Base-by-base conservation (phyloP, 2,113 vertebrate genomes). In the Myodes glareolus region DNA sequence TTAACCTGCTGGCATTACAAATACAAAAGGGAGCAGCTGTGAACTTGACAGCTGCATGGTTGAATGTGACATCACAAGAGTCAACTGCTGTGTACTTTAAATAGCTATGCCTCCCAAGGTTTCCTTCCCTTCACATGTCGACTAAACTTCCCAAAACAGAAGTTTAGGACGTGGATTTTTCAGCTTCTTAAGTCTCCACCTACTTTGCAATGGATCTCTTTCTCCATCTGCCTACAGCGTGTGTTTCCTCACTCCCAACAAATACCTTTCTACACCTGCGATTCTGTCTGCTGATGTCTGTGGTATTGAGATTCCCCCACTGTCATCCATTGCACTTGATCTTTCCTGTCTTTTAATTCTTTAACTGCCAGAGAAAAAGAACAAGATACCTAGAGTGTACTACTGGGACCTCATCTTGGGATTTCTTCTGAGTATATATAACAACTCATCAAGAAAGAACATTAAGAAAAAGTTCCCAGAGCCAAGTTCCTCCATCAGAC, bases 11-110 rank as follows among this genome's bases (percentile, higher is more conserved):
- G 39, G 31, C 68, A 85, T 25, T 70, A 16, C 50, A 88, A 82
- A 27, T 63, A 85, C 23, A 76, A 75, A 92, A 95, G 36, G 58
- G 96, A 61, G 73, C 72, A 92, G 10, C 16, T 86, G 76, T 0
- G 67, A 16, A 90, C n/a, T 36, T 91, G 31, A 90, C 36, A 36
- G 52, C 14, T 89, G 80, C 80, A 65, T 7, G 2, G 21, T 52
- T 8, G 78, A 91, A 70, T 31, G 14, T 68, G 68, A 81, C 67
- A 89, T 89, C 61, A 17, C 17, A 88, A 88, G 23, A 52, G 23
- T 3, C 39, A 78, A 45, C 16, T 97, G 33, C 68, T 80, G 73
- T 84, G 70, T 88, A 84, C 50, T 72, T 92, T 90, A 78, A 90
- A 96, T 19, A 95, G 85, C 23, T 78, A 90, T 4, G 8, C 31